Base-by-base conservation (phyloP, 2,797 vertebrate species). In the Salmo trutta region DNA sequence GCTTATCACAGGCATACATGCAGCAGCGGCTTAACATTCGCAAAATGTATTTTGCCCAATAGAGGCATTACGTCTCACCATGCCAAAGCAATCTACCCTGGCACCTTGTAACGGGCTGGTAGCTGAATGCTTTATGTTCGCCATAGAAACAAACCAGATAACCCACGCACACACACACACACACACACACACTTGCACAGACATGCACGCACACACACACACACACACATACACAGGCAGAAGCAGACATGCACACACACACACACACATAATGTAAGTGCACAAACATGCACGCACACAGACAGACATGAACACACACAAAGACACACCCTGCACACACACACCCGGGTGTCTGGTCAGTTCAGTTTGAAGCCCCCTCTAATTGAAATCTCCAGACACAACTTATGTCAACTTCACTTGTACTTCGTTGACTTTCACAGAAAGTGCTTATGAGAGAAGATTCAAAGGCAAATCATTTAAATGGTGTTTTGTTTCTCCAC, bases 391-490 rank as follows among this genome's bases (percentile, higher is more conserved):
- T 81, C 68, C 65, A 84, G 81, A 85, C 74, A 78, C 53, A 79
- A 77, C 74, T 81, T 21, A 3, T 82, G 78, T 84, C 73, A 77
- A 75, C 54, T 80, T 76, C 79, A 76, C 72, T 59, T 77, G 74
- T 77, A 66, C 74, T 75, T 79, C 75, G 73, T 79, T 74, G 33
- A 83, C 41, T 73, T 51, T 74, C 29, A 67, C 54, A 69, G 72
- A 86, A 84, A 86, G 79, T 84, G 80, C 82, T 87, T 75, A 83
- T 75, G 76, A 77, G 85, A 74, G 81, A 74, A 77, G 81, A 87
- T 90, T 92, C 88, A 92, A 90, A 91, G 84, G 75, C 21, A 77
- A 77, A 67, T 82, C 81, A 90, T 90, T 91, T 82, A 89, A 90
- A 88, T 83, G 75, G 69, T 74, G 81, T 86, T 92, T 90, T 88